Evolutionary conservation across 2,113 vertebrate genomes (phyloP).

Genomic region (Eretmochelys imbricata): DNA sequence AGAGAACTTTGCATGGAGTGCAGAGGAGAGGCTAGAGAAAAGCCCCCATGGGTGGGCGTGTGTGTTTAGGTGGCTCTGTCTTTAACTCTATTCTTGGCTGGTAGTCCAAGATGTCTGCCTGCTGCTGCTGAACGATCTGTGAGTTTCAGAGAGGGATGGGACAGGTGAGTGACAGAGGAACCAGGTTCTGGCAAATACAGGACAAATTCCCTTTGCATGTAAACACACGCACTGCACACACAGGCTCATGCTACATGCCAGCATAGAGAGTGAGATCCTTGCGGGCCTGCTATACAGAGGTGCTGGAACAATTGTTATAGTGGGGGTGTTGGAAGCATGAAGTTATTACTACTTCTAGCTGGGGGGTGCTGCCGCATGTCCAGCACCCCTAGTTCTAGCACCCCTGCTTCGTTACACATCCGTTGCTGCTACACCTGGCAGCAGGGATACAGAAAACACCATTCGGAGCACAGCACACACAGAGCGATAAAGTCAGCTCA

Average conservation of each 20-base stretch:
- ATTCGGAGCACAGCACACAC: background rate
- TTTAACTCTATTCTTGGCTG: background rate
- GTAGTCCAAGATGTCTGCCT: constrained; percentile 8
- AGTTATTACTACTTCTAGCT: background rate
- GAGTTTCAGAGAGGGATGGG: background rate
- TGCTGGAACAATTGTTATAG: background rate
- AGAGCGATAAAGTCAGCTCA: background rate
- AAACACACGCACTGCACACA: background rate
- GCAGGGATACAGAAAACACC: background rate
- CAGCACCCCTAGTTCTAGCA: background rate
- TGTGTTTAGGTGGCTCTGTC: background rate
- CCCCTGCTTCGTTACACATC: background rate
- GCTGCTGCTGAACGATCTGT: background rate
- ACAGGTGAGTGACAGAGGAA: background rate
- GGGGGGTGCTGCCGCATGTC: background rate
- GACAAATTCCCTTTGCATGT: background rate
- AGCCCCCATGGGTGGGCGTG: background rate
- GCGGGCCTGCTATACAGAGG: background rate
- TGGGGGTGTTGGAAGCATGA: background rate
- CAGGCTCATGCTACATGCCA: background rate
- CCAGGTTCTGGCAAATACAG: background rate
- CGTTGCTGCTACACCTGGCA: background rate
- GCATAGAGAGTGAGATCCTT: background rate
- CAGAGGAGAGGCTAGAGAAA: background rate
- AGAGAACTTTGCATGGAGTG: background rate